Base-by-base conservation (phyloP, 2,113 vertebrate species). In the Accipiter cooperii region DNA sequence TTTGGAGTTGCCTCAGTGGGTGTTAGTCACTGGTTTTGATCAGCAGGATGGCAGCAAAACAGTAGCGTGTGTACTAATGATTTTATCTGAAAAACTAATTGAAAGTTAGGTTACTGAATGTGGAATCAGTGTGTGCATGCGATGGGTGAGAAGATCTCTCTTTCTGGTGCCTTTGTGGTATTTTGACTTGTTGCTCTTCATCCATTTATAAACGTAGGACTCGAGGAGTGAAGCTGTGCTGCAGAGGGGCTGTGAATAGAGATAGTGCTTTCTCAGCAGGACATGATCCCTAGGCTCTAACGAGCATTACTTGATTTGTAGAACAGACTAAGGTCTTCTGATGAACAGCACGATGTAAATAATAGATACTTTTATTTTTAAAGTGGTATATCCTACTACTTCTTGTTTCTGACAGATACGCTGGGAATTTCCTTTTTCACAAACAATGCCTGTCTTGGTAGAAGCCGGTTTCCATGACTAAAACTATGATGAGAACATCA, bases 381-480 rank as follows among this genome's bases (percentile, higher is more conserved):
- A 80, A 70, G 70, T 26, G 38, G 34, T 60, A 54, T 70, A 78
- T 49, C 7, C 12, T 92, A 25, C 74, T 46, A 21, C 42, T 78
- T 33, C 55, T 95, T 42, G 2, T 93, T 93, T 96, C 68, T 96
- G 87, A 83, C 93, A 96, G 94, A 94, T 74, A 91, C 40, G 84
- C 71, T 75, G 65, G 69, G 91, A 96, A 96, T 95, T 96, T 92
- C 94, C 78, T 88, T 91, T 95, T 86, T 85, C 58, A 40, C 75
- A 92, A 90, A 92, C 92, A 93, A 91, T 87, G 89, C 95, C 70
- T 85, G 87, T 84, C 82, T 96, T 75, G 71, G 66, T 94, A 47
- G 80, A 93, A 95, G 90, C 61, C 51, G 77, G 92, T 97, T 98
- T 97, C 95, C 97, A 97, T 97, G 97, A 98, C 94, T 97, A 92